Base-by-base conservation (phyloP, 2,888 invertebrate genomes). In the Noctuana brunneofusca region DNA sequence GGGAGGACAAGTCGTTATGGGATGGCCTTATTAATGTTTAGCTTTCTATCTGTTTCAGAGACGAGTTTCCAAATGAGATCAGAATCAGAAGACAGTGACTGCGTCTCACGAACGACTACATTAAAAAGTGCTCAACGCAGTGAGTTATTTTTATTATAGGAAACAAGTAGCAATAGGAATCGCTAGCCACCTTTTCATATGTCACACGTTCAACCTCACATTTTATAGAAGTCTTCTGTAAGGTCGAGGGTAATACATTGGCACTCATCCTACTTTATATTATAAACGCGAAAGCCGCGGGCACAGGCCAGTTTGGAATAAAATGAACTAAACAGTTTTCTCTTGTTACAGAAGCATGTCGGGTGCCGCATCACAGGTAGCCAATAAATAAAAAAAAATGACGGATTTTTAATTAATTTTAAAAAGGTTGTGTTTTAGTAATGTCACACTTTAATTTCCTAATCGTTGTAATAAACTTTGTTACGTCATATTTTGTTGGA, bases 11-110 rank as follows among this genome's bases (percentile, higher is more conserved):
- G n/a, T n/a, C n/a, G n/a, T n/a, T n/a, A n/a, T n/a, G n/a, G n/a
- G n/a, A n/a, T n/a, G n/a, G n/a, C n/a, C n/a, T n/a, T 11, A 20
- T 0, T 48, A 48, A 43, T 57, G 16, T 20, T 3, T 54, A 43
- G 53, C 9, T 63, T 24, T 43, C 18, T 58, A 1, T 57, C 48
- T 27, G 9, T 83, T 84, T 12, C 79, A 92, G 92, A 92, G 80
- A 92, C 92, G 1, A 92, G 92, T 76, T 92, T 92, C 68, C 92
- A 92, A 83, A 81, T 88, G 83, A 79, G 92, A 66, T 92, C 92
- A 0, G 92, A 92, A 65, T 92, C 92, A 1, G 92, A 92, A 72
- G 92, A 92, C 63, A 92, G 92, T 64, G 92, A 92, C 63, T 91
- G 90, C 41, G 84, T 92, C 8, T 91, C 92, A 5, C 75, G 92